Percentiles rank a stretch among this genome's conserved stretches.
Evolutionary conservation across 2,888 invertebrate genomes (phyloP).

Genomic region (Meloe dianella): DNA sequence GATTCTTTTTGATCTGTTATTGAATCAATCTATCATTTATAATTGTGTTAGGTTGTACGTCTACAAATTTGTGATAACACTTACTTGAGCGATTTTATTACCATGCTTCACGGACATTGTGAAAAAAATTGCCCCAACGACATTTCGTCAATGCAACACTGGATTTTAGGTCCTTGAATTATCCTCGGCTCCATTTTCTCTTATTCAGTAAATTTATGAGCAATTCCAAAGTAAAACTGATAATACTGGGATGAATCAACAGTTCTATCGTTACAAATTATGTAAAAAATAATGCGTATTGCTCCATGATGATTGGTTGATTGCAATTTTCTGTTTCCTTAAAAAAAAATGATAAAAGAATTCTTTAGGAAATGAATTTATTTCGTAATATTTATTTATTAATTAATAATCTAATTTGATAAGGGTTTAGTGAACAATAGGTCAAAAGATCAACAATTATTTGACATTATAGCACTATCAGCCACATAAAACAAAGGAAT

Average conservation of each 20-base stretch:
- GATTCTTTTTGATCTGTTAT: constrained; percentile 24
- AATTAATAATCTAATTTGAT: neutral
- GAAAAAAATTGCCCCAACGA: neutral
- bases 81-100: neutral
- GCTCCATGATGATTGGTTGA: neutral
- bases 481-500: no score
- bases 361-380: neutral
- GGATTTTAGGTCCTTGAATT: neutral
- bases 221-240: neutral
- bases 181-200: neutral
- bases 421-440: neutral
- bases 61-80: neutral
- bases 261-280: neutral
- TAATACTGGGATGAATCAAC: neutral
- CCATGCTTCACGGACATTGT: neutral
- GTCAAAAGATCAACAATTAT: neutral
- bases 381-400: neutral
- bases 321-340: neutral
- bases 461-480: neutral
- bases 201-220: no score
- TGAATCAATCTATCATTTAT: constrained; percentile 26
- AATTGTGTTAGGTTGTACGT: neutral
- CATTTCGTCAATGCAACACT: neutral
- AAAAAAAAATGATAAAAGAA: neutral
- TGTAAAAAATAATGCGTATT: neutral